A percentile compares a stretch with the other conserved stretches of the same genome.
These are phyloP conservation scores for Atherix ibis DNA, from an alignment of 2,888 invertebrate genomes.

Conservation along the genomic window DNA sequence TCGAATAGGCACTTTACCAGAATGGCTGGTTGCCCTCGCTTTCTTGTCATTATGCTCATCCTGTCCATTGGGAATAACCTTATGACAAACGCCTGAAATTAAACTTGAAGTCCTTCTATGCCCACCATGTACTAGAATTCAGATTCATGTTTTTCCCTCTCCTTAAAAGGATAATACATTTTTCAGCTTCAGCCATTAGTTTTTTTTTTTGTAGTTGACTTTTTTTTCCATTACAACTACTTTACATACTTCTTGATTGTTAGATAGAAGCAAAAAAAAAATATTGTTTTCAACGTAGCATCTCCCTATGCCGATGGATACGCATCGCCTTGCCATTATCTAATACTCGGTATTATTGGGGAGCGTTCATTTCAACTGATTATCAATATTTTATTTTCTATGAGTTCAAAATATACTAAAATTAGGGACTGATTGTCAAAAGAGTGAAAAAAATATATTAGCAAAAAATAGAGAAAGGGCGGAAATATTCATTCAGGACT, in stretches of 20 bases:
- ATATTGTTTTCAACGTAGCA: background rate
- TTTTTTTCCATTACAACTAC: background rate
- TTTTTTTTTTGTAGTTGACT: background rate
- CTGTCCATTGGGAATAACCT: conserved; percentile 9
- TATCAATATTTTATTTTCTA: conserved; percentile 8
- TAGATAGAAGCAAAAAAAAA: background rate
- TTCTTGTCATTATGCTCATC: conserved; percentile 9
- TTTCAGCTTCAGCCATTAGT: too few relatives aligned
- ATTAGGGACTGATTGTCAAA: background rate
- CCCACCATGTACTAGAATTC: background rate
- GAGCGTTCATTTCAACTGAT: conserved; percentile 6
- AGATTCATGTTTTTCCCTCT: too few relatives aligned
- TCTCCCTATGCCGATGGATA: conserved; percentile 1
- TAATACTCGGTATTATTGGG: conserved; percentile 4
- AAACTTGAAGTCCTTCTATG: conserved; percentile 3
- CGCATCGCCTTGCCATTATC: background rate
- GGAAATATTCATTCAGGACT: too few relatives aligned
- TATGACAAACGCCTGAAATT: conserved; percentile 10
- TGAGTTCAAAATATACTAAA: background rate
- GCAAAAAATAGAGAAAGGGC: too few relatives aligned
- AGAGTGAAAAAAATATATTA: background rate
- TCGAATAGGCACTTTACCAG: too few relatives aligned
- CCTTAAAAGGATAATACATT: too few relatives aligned
- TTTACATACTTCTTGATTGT: too few relatives aligned
- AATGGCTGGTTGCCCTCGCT: conserved; percentile 2